phyloP scores from a whole-genome alignment of 1,140 invertebrate genomes.

The Pseudomyrmex gracilis region DNA sequence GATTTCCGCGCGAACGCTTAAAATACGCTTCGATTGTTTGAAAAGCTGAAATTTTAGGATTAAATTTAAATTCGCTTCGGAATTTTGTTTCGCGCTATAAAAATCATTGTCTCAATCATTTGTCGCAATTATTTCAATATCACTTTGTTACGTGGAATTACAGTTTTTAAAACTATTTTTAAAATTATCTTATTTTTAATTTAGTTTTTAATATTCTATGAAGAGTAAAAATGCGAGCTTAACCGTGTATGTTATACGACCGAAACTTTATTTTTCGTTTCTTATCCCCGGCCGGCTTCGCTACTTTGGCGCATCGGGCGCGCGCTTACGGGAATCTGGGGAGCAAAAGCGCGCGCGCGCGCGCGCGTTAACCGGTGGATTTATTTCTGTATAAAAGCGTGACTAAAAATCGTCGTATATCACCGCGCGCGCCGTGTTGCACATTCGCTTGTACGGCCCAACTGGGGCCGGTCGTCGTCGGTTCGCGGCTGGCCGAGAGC shows the following conservation, averaged over 20 bases:
- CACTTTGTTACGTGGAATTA: too few relatives aligned
- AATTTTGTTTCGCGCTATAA: not conserved
- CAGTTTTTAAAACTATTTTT: too few relatives aligned
- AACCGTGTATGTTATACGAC: not conserved
- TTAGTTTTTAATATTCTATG: too few relatives aligned
- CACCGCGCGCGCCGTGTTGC: constrained; percentile 73
- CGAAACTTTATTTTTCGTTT: not conserved
- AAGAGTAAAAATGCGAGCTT: not conserved
- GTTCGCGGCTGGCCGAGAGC: constrained; percentile 59
- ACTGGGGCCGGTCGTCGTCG: constrained; percentile 74
- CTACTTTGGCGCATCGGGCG: constrained; percentile 14
- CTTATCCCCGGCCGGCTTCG: not conserved
- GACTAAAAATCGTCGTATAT: constrained; percentile 81
- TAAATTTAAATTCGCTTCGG: not conserved
- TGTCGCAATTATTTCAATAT: too few relatives aligned
- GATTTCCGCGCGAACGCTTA: not conserved
- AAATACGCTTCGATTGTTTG: constrained; percentile 2
- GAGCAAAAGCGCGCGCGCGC: constrained; percentile 50
- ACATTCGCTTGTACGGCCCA: constrained; percentile 72
- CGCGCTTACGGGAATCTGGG: constrained; percentile 73
- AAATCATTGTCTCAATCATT: too few relatives aligned
- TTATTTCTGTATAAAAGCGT: constrained; percentile 81
- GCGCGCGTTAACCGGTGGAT: constrained; percentile 76
- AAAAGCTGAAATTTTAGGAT: not conserved
- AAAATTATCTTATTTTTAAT: too few relatives aligned